Conservation (phyloP, 1,140 invertebrate species). For the Bursaphelenchus mucronatus region DNA sequence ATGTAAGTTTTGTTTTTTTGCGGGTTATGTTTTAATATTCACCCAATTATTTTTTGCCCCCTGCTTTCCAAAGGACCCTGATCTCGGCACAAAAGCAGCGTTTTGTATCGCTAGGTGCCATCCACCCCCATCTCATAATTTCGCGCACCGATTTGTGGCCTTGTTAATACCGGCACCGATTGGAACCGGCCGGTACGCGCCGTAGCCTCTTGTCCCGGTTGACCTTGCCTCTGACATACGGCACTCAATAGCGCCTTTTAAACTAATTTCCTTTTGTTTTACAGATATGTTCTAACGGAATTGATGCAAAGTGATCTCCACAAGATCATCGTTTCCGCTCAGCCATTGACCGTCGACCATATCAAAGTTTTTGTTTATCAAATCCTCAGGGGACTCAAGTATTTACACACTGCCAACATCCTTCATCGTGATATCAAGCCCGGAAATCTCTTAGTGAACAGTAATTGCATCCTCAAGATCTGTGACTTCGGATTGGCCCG, state of each 20-base stretch:
- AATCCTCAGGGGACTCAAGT: constrained; percentile 95
- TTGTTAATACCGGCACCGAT: not conserved
- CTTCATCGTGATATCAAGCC: constrained; percentile 92
- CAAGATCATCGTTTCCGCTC: constrained; percentile 98
- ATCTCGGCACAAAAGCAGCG: too few relatives aligned
- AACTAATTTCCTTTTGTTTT: constrained; percentile 20
- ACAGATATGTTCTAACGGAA: constrained; percentile 97
- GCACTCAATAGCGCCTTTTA: too few relatives aligned
- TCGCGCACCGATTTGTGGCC: too few relatives aligned
- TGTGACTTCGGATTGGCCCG: constrained; percentile 93
- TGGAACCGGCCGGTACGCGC: constrained; percentile 10
- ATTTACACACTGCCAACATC: constrained; percentile 92
- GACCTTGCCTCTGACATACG: too few relatives aligned
- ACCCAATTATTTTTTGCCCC: not conserved
- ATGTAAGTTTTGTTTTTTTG: constrained; percentile 46
- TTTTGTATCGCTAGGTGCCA: too few relatives aligned
- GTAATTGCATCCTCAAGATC: constrained; percentile 68
- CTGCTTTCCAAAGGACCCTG: too few relatives aligned
- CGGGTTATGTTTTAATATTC: not conserved
- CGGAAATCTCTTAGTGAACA: constrained; percentile 47
- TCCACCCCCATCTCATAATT: too few relatives aligned
- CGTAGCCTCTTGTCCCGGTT: not conserved
- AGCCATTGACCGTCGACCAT: constrained; percentile 94
- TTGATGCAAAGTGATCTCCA: constrained; percentile 97
- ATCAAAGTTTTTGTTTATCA: constrained; percentile 99